Conservation (phyloP, 1,140 invertebrate genomes). For the Rhagoletis pomonella region DNA sequence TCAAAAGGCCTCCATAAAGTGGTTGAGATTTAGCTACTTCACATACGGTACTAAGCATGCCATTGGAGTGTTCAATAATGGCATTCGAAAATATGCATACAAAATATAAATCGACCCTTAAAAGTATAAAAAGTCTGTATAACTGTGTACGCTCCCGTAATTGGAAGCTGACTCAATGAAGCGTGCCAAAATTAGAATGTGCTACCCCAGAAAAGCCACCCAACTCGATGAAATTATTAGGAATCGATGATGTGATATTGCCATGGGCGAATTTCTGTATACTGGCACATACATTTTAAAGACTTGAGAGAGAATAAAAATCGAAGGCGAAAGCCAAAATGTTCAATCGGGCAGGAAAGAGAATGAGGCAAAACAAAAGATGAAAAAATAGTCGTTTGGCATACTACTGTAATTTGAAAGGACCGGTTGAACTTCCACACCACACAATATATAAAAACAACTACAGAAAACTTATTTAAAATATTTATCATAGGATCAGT, state of each 20-base stretch:
- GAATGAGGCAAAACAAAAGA: neutral
- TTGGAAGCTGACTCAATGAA: slow-evolving; percentile 28
- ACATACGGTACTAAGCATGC: neutral
- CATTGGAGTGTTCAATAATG: neutral
- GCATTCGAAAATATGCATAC: neutral
- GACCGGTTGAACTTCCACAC: neutral
- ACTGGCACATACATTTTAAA: slow-evolving; percentile 20
- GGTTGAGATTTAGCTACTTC: neutral
- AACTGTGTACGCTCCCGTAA: neutral
- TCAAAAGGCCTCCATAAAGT: neutral
- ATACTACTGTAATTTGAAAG: neutral
- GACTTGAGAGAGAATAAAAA: neutral
- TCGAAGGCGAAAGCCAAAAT: neutral
- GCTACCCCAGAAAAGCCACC: neutral
- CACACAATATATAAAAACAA: neutral
- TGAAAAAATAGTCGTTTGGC: neutral
- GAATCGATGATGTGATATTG: neutral
- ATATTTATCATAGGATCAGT: neutral
- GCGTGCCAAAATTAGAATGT: neutral
- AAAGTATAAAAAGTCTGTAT: neutral
- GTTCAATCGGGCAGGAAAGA: slow-evolving; percentile 5
- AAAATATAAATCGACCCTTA: neutral
- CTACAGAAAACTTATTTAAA: neutral
- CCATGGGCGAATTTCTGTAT: neutral
- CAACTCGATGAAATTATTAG: neutral